Conservation (phyloP, 2,797 vertebrate genomes). For the Avahi laniger region DNA sequence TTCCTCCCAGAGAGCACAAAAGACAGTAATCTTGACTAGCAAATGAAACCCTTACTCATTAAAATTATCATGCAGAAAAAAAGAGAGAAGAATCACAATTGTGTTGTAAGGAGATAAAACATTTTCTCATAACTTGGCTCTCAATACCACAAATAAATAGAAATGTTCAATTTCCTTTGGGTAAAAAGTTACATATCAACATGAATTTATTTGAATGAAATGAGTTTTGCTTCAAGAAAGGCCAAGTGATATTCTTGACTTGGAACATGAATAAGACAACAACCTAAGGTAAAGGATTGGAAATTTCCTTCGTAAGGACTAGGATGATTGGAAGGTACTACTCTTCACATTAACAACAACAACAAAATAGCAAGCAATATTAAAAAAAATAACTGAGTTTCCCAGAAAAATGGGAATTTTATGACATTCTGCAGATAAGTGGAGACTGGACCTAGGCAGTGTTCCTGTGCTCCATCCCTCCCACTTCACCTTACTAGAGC, state of each 20-base stretch:
- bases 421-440: not conserved
- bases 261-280: not conserved
- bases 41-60: not conserved
- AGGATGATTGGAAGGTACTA: not conserved
- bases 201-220: conserved; percentile 39
- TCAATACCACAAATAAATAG: conserved; percentile 45
- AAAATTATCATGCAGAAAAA: not conserved
- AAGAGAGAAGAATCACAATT: not conserved
- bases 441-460: not conserved
- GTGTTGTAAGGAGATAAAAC: conserved; percentile 28
- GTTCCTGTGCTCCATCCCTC: accelerated
- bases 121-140: conserved; percentile 27
- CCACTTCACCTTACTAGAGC: not conserved
- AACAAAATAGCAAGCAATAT: not conserved
- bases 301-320: not conserved
- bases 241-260: not conserved
- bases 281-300: not conserved
- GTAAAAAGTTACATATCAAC: not conserved
- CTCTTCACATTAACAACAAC: not conserved
- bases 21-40: not conserved
- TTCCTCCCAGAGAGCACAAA: not conserved
- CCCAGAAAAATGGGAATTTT: not conserved
- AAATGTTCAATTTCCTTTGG: conserved; percentile 39
- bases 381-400: not conserved
- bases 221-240: conserved; percentile 27